Evolutionary conservation across 2,797 vertebrate genomes (phyloP).

Genomic region (Betta splendens): DNA sequence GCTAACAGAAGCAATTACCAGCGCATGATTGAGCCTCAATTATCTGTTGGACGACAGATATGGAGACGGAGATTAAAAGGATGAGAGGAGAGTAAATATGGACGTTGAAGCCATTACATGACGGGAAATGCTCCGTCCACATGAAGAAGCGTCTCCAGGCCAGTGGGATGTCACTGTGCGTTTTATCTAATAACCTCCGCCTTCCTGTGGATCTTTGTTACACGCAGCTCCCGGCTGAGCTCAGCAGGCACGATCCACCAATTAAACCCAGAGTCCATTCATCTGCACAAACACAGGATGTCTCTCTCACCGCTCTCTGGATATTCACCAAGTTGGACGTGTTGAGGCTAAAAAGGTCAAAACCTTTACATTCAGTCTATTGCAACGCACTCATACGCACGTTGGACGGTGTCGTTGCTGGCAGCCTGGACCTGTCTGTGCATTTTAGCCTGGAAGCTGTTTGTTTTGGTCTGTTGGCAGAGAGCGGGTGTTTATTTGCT

Average conservation of each 20-base stretch:
- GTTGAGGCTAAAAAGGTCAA: slow-evolving; percentile 1
- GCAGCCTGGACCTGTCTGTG: slow-evolving; percentile 13
- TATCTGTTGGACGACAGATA: slow-evolving; percentile 32
- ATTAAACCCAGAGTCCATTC: too few species aligned
- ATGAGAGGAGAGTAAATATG: too few species aligned
- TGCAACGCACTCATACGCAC: too few species aligned
- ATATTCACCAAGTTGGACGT: slow-evolving; percentile 2
- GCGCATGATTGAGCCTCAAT: slow-evolving; percentile 35
- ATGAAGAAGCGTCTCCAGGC: slow-evolving; percentile 12
- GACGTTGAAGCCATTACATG: too few species aligned
- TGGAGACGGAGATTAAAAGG: too few species aligned
- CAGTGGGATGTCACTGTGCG: slow-evolving; percentile 21
- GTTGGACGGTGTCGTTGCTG: slow-evolving; percentile 15
- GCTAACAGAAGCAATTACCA: slow-evolving; percentile 68
- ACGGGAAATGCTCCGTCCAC: too few species aligned
- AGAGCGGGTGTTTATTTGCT: slow-evolving; percentile 39
- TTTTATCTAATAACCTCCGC: slow-evolving; percentile 26
- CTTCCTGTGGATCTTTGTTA: slow-evolving; percentile 36
- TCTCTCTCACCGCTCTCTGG: background rate
- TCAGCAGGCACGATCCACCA: slow-evolving; percentile 10
- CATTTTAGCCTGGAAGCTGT: slow-evolving; percentile 29
- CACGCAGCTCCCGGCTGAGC: slow-evolving; percentile 25
- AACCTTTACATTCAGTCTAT: slow-evolving; percentile 2
- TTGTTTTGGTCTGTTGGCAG: slow-evolving; percentile 41
- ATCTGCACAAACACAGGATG: too few species aligned